phyloP scores from a whole-genome alignment of 2,888 invertebrate genomes.

The Drosophila falleni region DNA sequence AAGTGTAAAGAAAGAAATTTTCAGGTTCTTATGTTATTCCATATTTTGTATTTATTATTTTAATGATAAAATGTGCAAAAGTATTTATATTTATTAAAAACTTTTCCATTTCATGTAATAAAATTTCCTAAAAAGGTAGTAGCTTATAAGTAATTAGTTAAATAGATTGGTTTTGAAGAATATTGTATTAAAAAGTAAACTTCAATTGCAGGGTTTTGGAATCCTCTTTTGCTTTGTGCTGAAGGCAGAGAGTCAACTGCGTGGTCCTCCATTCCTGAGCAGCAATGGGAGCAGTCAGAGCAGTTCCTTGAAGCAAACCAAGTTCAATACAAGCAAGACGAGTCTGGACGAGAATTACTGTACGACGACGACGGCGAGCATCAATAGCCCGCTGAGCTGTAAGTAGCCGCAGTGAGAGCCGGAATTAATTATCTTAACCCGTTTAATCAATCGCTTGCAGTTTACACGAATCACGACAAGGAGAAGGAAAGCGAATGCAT shows the following conservation, averaged over 20 bases:
- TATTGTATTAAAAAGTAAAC: background rate
- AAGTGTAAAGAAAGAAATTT: too few relatives aligned
- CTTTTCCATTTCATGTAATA: too few relatives aligned
- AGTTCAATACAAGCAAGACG: slow-evolving; percentile 82
- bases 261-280: slow-evolving; percentile 69
- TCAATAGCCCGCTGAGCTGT: slow-evolving; percentile 85
- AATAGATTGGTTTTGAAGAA: background rate
- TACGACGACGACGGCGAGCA: slow-evolving; percentile 82
- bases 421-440: background rate
- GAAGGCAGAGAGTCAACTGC: slow-evolving; percentile 84
- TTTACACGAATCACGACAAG: slow-evolving; percentile 85
- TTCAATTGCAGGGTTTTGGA: slow-evolving; percentile 81
- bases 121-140: too few relatives aligned
- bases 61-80: too few relatives aligned
- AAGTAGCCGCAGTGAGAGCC: slow-evolving; percentile 59
- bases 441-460: slow-evolving; percentile 59
- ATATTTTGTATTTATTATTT: too few relatives aligned
- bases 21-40: too few relatives aligned
- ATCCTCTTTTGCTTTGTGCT: slow-evolving; percentile 85
- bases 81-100: too few relatives aligned
- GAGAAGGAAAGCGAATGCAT: slow-evolving; percentile 84
- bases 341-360: slow-evolving; percentile 85
- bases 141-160: too few relatives aligned
- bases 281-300: slow-evolving; percentile 70
- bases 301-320: slow-evolving; percentile 76